Evolutionary conservation across 2,797 vertebrate species (phyloP).

Genomic region (Chrysocyon brachyurus): DNA sequence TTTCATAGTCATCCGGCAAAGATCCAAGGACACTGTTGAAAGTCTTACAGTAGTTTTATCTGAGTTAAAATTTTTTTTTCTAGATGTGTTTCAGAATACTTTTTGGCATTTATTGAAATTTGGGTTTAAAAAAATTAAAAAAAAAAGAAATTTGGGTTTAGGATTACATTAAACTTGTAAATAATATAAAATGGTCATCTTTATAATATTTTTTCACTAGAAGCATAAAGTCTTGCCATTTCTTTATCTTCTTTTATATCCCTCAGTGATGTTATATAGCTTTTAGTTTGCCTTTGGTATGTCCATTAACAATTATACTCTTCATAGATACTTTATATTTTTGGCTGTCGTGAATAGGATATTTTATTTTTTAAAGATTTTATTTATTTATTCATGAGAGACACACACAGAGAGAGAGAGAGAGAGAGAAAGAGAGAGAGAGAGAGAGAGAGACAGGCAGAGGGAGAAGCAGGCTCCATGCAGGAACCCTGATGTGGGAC

Average conservation of each 20-base stretch:
- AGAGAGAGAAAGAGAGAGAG: too few relatives aligned
- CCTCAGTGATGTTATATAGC: background rate
- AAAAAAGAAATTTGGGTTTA: background rate
- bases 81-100: background rate
- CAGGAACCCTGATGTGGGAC: too few relatives aligned
- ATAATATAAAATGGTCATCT: background rate
- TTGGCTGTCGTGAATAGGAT: background rate
- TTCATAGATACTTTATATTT: background rate
- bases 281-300: background rate
- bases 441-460: too few relatives aligned
- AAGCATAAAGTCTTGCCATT: background rate
- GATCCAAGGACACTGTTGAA: background rate
- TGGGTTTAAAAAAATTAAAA: background rate
- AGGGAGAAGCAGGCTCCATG: too few relatives aligned
- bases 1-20: background rate
- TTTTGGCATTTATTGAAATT: background rate
- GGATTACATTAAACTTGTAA: background rate
- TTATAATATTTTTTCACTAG: background rate
- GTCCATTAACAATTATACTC: background rate
- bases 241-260: background rate
- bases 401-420: too few relatives aligned
- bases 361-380: background rate
- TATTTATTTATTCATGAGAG: too few relatives aligned
- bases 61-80: background rate
- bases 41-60: background rate